These are phyloP conservation scores for Diadema setosum DNA, from an alignment of 35 echinoderm and acorn worm genomes.

Conservation along the genomic window DNA sequence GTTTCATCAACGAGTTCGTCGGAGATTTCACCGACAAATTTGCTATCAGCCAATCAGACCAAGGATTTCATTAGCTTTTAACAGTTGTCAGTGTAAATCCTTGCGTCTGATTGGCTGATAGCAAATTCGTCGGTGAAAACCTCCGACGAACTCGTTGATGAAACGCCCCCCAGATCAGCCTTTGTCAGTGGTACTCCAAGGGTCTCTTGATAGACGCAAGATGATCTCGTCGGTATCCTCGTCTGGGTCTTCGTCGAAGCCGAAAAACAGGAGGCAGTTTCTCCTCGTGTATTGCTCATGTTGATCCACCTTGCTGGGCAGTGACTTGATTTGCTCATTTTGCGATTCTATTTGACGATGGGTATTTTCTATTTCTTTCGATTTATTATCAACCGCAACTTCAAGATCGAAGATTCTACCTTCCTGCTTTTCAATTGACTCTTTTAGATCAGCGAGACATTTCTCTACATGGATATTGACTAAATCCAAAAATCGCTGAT, in stretches of 20 bases:
- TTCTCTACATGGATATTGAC: background rate
- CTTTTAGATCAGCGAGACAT: background rate
- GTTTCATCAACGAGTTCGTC: no score
- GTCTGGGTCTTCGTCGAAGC: background rate
- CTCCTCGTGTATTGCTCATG: background rate
- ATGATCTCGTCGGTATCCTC: background rate
- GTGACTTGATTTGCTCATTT: background rate
- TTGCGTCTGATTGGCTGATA: no score
- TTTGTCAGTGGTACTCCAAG: background rate
- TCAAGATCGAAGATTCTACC: background rate
- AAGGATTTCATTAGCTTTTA: no score
- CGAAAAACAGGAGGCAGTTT: background rate
- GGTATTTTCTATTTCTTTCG: background rate
- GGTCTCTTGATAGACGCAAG: background rate
- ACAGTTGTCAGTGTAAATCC: no score
- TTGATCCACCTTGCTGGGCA: background rate
- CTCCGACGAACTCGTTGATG: no score
- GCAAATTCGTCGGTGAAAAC: no score
- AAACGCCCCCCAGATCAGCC: background rate
- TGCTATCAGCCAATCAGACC: no score
- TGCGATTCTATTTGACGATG: background rate
- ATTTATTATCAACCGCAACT: background rate
- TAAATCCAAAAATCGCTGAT: background rate
- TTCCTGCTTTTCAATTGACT: background rate
- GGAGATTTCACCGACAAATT: no score